Base-by-base conservation (phyloP, 2,113 vertebrate genomes). In the Callipepla californica region DNA sequence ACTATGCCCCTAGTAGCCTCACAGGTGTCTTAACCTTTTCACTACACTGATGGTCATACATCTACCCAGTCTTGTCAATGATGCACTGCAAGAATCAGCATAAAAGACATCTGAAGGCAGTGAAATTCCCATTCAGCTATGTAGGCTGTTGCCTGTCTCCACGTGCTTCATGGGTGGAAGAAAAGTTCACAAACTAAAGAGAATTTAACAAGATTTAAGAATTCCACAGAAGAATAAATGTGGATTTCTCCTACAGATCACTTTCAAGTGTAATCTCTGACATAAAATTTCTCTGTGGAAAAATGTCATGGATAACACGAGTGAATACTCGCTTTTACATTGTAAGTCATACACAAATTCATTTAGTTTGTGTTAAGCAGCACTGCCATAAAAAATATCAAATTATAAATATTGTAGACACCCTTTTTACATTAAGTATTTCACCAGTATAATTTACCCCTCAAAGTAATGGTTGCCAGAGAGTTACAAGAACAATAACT, bases 401-500 rank as follows among this genome's bases (percentile, higher is more conserved):
- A 36, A 36, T 36, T 36, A 36, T 36, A 36, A 36, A 36, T 36
- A 36, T 32, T 72, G 9, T 9, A 6, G 44, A 67, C 36, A 8
- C 2, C 63, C 25, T 6, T 75, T 88, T 78, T 34, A 57, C 16
- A 65, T 13, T 48, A 42, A 61, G 9, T 21, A 17, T 76, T 86
- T 92, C 81, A n/a, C 10, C n/a, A 32, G 26, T 51, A 28, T 18
- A 79, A 45, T 1, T 67, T 26, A 45, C 20, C 53, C 11, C 5
- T 9, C 61, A 90, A 86, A 22, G 3, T 38, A n/a, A 4, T 15
- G 30, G n/a, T 48, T 70, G 32, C 15, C 75, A 75, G 85, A 86
- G 36, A 51, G 48, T 94, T 92, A 95, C 78, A 94, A 25, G 20
- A 53, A 23, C n/a, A 90, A 87, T 26, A 94, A 91, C 70, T 30